Base-by-base conservation (phyloP, 2,797 vertebrate genomes). In the Halcyon chelicuti region DNA sequence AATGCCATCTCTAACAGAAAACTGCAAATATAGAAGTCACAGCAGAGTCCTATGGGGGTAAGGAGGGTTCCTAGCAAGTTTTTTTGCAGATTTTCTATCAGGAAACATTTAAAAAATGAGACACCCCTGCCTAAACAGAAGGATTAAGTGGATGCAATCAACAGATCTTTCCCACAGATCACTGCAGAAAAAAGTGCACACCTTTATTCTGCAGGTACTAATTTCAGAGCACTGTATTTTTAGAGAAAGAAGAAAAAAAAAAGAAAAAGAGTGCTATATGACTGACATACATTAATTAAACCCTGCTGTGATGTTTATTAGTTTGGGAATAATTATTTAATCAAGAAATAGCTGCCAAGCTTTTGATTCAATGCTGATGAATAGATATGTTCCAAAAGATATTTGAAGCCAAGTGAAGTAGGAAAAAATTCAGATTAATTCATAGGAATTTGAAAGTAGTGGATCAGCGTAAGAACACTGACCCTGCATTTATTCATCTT, bases 321-420 rank as follows among this genome's bases (percentile, higher is more conserved):
- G 88, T 95, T 95, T 96, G 78, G 90, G 91, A 94, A 91, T 93
- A 94, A 96, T 95, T 93, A 93, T 93, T 96, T 95, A 96, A 95
- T 97, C 90, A 97, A 95, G 90, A 94, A 96, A 68, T 58, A 93
- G 66, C 81, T 94, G 85, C 81, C 55, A 88, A 93, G 92, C 44
- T 87, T 96, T 96, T 95, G 74, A 95, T 93, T 95, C 74, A 44
- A 70, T 86, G 63, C 51, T 87, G 85, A 93, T 83, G 62, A 96
- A 88, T 7, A 92, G 81, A 54, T 70, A 88, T 4, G 49, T 72
- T 94, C 75, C 84, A 78, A 90, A 92, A 82, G 55, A 71, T 82
- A 77, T 67, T 0, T 88, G 90, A 93, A 90, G 60, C 25, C 62
- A 79, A 63, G 2, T 5, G 4, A 95, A 90, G 74, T 7, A 62